Evolutionary conservation across 2,888 invertebrate species (phyloP).

Genomic region (Hypomecis atomaria): DNA sequence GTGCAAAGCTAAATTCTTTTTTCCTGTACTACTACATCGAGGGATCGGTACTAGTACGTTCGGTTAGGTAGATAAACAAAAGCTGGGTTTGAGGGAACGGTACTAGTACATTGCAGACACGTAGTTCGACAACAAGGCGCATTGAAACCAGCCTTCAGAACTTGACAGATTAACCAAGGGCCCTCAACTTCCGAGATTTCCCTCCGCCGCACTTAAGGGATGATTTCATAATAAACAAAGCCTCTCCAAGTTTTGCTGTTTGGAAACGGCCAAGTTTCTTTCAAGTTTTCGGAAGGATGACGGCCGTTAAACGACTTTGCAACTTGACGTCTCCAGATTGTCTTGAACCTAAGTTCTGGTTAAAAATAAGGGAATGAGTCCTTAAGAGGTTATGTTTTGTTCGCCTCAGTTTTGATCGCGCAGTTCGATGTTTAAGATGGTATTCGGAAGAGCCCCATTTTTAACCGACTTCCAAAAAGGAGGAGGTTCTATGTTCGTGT

Average conservation of each 20-base stretch:
- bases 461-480: too few relatives aligned
- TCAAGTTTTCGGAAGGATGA: slow-evolving; percentile 34
- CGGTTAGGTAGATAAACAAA: background rate
- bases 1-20: too few relatives aligned
- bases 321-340: slow-evolving; percentile 14
- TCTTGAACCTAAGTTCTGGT: background rate
- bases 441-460: too few relatives aligned
- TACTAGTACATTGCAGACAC: slow-evolving; percentile 12
- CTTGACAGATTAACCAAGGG: slow-evolving; percentile 56
- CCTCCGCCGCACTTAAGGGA: slow-evolving; percentile 47
- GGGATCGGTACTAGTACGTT: too few relatives aligned
- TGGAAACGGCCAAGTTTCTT: slow-evolving; percentile 36
- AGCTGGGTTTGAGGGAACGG: background rate
- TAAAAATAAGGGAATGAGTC: background rate
- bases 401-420: too few relatives aligned
- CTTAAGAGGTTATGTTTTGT: too few relatives aligned
- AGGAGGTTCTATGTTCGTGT: too few relatives aligned
- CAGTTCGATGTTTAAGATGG: too few relatives aligned
- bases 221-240: slow-evolving; percentile 55
- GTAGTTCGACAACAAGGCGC: slow-evolving; percentile 27
- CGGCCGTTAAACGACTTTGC: slow-evolving; percentile 19
- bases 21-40: too few relatives aligned
- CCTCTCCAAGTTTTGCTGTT: slow-evolving; percentile 43
- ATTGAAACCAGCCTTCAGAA: slow-evolving; percentile 42
- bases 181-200: slow-evolving; percentile 52